These are phyloP conservation scores for Flabesymbios commensalis DNA, from an alignment of 2,888 invertebrate genomes.

Conservation along the genomic window DNA sequence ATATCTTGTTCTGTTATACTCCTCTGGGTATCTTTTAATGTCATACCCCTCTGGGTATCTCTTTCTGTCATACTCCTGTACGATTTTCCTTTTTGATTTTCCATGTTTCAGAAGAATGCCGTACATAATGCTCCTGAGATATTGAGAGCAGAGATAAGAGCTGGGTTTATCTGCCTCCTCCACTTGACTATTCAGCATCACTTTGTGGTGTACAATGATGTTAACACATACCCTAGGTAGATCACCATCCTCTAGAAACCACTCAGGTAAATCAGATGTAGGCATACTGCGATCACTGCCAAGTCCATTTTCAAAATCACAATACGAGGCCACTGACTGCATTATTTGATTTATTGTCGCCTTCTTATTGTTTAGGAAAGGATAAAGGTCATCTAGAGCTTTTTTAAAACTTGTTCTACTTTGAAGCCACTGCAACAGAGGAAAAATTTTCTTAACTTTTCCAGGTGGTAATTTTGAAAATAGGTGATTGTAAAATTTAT, in stretches of 20 bases:
- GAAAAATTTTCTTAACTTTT: neutral
- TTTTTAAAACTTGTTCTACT: conserved; percentile 65
- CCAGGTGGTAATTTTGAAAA: conserved; percentile 41
- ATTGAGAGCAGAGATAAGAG: conserved; percentile 42
- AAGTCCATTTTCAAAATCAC: too few relatives aligned
- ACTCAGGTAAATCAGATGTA: conserved; percentile 67
- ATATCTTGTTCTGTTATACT: neutral
- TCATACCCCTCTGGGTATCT: conserved; percentile 1
- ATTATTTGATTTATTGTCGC: conserved; percentile 70
- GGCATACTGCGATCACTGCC: too few relatives aligned
- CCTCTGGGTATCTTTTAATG: neutral
- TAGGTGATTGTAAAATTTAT: conserved; percentile 71
- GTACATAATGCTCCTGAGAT: conserved; percentile 49
- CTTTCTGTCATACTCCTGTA: conserved; percentile 10
- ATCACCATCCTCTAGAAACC: conserved; percentile 72
- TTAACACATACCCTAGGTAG: conserved; percentile 72
- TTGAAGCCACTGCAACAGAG: neutral
- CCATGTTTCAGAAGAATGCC: conserved; percentile 45
- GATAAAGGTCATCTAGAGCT: too few relatives aligned
- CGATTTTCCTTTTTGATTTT: neutral
- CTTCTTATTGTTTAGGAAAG: conserved; percentile 83
- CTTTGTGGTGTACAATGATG: conserved; percentile 45
- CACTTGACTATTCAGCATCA: conserved; percentile 51
- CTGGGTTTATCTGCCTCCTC: conserved; percentile 43
- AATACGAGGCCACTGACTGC: conserved; percentile 68